phyloP scores from a whole-genome alignment of 2,888 invertebrate species.

The Criorhina ranunculi region DNA sequence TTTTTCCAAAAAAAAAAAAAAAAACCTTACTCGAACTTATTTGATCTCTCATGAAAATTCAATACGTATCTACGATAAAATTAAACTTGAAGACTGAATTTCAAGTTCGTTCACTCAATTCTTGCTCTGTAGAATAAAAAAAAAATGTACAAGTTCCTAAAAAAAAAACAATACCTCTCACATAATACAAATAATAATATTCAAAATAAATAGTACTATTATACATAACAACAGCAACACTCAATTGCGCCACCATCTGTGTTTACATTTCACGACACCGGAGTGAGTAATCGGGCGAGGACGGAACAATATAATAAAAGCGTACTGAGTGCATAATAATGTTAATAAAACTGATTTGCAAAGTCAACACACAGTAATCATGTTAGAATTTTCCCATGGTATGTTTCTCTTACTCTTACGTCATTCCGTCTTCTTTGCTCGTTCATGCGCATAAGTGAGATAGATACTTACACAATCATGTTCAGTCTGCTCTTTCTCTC shows the following conservation, averaged over 20 bases:
- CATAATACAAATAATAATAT: background rate
- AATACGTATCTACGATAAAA: too few species aligned
- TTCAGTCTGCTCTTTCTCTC: slow-evolving; percentile 39
- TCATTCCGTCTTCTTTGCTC: slow-evolving; percentile 51
- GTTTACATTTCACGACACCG: slow-evolving; percentile 64
- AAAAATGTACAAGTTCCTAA: too few species aligned
- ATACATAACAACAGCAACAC: slow-evolving; percentile 53
- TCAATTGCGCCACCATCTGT: slow-evolving; percentile 38
- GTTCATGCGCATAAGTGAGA: slow-evolving; percentile 70
- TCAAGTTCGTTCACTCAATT: too few species aligned
- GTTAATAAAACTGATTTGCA: slow-evolving; percentile 77
- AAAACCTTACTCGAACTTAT: too few species aligned
- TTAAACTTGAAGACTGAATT: too few species aligned
- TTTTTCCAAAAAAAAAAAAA: too few species aligned
- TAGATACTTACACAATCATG: slow-evolving; percentile 27
- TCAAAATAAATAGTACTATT: slow-evolving; percentile 5
- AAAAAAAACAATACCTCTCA: too few species aligned
- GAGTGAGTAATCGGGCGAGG: slow-evolving; percentile 75
- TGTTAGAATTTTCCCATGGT: slow-evolving; percentile 72
- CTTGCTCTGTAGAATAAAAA: too few species aligned
- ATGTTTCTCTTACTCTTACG: slow-evolving; percentile 56
- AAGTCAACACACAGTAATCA: slow-evolving; percentile 76
- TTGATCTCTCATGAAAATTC: too few species aligned
- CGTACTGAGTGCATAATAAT: slow-evolving; percentile 76
- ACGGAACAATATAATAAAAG: slow-evolving; percentile 76